A percentile compares a stretch with the other conserved stretches of the same genome.
Conservation (phyloP, 2,888 invertebrate genomes). For the Scaeva pyrastri region DNA sequence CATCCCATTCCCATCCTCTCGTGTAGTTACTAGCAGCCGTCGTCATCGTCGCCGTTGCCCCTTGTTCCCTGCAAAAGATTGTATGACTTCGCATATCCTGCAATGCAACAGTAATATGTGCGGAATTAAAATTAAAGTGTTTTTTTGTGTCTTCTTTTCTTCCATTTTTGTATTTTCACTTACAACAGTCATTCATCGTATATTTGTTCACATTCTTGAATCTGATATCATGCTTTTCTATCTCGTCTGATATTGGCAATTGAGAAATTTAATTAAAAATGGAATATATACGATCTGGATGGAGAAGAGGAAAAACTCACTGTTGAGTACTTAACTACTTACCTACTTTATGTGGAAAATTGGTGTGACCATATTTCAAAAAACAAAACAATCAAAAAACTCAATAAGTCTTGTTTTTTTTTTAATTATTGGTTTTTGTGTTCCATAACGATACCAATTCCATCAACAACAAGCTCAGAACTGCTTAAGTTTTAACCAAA, state of each 20-base stretch:
- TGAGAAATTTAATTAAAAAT: constrained; percentile 76
- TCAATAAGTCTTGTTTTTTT: no score
- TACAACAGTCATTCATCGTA: constrained; percentile 37
- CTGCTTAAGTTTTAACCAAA: no score
- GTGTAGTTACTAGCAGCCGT: constrained; percentile 27
- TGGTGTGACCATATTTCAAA: background rate
- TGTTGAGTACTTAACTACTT: background rate
- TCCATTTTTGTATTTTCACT: constrained; percentile 14
- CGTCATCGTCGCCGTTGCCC: no score
- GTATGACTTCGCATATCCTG: constrained; percentile 41
- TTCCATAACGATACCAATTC: no score
- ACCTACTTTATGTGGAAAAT: background rate
- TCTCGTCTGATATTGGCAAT: constrained; percentile 70
- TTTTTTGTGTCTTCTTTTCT: background rate
- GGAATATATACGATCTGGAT: constrained; percentile 41
- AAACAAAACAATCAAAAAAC: background rate
- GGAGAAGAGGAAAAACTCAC: background rate
- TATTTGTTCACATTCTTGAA: constrained; percentile 67
- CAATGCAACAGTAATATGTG: constrained; percentile 66
- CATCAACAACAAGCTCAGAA: no score
- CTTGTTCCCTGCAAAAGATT: constrained; percentile 6
- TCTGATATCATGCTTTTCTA: constrained; percentile 55
- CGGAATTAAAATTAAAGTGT: constrained; percentile 56
- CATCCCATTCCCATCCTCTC: background rate
- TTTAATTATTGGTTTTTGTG: no score